Conservation (phyloP, 1,140 invertebrate genomes). For the Papilio machaon region DNA sequence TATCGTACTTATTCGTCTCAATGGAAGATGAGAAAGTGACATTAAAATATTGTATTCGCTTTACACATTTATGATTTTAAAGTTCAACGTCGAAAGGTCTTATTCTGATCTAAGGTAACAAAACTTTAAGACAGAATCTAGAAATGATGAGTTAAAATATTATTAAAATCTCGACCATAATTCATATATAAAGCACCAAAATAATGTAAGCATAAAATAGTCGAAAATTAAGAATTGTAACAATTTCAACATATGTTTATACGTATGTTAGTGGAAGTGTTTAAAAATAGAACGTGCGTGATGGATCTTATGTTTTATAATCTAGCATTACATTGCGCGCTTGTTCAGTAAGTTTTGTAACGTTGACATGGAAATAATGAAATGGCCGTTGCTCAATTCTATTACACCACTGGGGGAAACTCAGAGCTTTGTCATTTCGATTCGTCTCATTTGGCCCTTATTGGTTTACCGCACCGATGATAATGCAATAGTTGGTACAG, state of each 20-base stretch:
- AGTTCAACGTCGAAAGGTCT: neutral
- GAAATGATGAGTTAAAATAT: no score
- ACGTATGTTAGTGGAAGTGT: neutral
- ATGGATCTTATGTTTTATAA: slow-evolving; percentile 14
- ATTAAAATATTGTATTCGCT: neutral
- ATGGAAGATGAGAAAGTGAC: neutral
- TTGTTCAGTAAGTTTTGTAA: slow-evolving; percentile 28
- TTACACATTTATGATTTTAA: neutral
- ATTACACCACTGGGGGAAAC: slow-evolving; percentile 26
- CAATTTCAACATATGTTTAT: neutral
- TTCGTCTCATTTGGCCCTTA: slow-evolving; percentile 22
- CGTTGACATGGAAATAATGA: slow-evolving; percentile 26
- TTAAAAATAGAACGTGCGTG: slow-evolving; percentile 25
- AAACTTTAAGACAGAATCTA: neutral
- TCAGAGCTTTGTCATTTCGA: slow-evolving; percentile 13
- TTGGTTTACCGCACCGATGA: slow-evolving; percentile 12
- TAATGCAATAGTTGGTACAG: slow-evolving; percentile 3
- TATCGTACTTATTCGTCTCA: neutral
- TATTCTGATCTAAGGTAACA: neutral
- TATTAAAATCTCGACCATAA: no score
- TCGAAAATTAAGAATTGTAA: neutral
- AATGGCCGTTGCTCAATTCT: slow-evolving; percentile 27
- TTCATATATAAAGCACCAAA: no score
- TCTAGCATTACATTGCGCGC: slow-evolving; percentile 23
- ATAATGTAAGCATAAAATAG: neutral